Conservation (phyloP, 2,888 invertebrate genomes). For the Protonemura montana region DNA sequence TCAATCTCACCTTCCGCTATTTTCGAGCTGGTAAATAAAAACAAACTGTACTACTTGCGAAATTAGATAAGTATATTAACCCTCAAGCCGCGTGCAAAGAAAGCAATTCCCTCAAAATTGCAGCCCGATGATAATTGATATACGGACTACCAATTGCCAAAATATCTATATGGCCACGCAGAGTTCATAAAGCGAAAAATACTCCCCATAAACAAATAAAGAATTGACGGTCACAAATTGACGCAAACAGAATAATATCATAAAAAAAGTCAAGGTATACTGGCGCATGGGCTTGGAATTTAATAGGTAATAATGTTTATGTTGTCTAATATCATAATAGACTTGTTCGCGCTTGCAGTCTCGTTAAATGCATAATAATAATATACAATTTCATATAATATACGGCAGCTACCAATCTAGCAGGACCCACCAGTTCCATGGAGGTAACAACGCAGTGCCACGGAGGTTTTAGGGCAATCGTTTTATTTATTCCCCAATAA, state of each 20-base stretch:
- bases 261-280: neutral
- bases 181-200: conserved; percentile 27
- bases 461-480: neutral
- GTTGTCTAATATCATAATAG: conserved; percentile 7
- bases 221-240: conserved; percentile 27
- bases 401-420: too few species aligned
- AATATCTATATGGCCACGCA: neutral
- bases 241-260: conserved; percentile 27
- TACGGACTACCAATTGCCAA: neutral
- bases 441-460: too few species aligned
- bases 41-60: too few species aligned
- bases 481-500: conserved; percentile 35
- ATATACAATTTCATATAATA: neutral
- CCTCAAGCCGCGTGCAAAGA: too few species aligned
- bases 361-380: neutral
- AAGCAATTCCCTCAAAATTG: too few species aligned
- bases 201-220: conserved; percentile 19
- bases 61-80: too few species aligned
- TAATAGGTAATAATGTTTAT: neutral
- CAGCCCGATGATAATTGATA: too few species aligned
- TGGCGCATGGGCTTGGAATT: neutral
- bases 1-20: too few species aligned
- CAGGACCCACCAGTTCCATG: too few species aligned
- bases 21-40: too few species aligned
- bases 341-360: neutral